These are phyloP conservation scores for Heterocephalus glaber DNA, from an alignment of 2,113 vertebrate species.

Conservation along the genomic window DNA sequence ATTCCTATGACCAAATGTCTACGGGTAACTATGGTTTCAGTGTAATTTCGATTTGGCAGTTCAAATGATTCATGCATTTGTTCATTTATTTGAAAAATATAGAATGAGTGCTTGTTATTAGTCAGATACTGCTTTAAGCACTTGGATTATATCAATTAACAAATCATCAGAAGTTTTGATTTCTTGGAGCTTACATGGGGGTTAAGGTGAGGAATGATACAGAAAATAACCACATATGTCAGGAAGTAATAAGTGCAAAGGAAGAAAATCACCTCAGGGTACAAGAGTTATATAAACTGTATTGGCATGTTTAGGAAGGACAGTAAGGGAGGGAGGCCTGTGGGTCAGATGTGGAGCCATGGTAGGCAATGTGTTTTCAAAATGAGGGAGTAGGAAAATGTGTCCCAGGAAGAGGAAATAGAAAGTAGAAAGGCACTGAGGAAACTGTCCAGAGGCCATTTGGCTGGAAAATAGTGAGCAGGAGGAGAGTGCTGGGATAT, in stretches of 20 bases:
- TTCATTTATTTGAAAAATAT: slow-evolving; percentile 28
- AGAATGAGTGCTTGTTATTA: neutral
- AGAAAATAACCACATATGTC: neutral
- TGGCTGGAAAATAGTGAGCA: neutral
- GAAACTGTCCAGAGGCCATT: neutral
- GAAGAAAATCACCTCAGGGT: neutral
- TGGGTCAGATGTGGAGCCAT: neutral
- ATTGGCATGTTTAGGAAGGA: neutral
- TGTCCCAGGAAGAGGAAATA: neutral
- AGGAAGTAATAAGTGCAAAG: neutral
- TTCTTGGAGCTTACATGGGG: neutral
- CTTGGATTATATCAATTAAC: neutral
- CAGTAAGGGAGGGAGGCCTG: neutral
- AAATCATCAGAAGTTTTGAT: neutral
- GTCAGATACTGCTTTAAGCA: neutral
- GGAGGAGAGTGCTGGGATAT: neutral
- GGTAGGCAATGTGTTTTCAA: neutral
- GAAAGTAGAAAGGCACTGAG: neutral
- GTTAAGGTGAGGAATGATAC: neutral
- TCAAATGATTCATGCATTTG: neutral
- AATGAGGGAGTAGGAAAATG: neutral
- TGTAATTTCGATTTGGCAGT: neutral
- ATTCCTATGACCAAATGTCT: neutral
- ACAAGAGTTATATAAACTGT: neutral
- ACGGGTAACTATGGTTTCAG: slow-evolving; percentile 2